Conservation (phyloP, 2,888 invertebrate species). For the Pammene aurita region DNA sequence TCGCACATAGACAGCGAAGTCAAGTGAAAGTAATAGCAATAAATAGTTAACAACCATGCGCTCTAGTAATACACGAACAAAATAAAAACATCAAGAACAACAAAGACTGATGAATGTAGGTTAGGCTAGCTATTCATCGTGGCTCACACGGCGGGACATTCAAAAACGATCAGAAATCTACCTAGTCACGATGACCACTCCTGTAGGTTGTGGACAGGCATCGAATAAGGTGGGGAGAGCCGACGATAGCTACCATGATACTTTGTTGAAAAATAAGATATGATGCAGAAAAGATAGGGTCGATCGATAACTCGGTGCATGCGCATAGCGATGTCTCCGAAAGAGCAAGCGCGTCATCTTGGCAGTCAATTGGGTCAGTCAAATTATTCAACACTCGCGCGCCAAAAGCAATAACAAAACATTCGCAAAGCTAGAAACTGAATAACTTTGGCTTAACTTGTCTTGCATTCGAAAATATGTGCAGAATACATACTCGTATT, state of each 20-base stretch:
- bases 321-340: conserved; percentile 16
- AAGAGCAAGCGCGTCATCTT: conserved; percentile 3
- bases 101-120: conserved; percentile 20
- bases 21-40: conserved; percentile 30
- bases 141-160: conserved; percentile 19
- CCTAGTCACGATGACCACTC: conserved; percentile 28
- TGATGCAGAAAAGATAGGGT: conserved; percentile 1
- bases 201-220: conserved; percentile 23
- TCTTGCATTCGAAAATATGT: background rate
- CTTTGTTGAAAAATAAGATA: conserved; percentile 24
- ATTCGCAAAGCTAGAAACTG: conserved; percentile 29
- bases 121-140: conserved; percentile 18
- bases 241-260: conserved; percentile 12
- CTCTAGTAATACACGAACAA: conserved; percentile 23
- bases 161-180: conserved; percentile 16
- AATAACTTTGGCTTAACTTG: background rate
- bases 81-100: conserved; percentile 26
- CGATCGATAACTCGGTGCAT: conserved; percentile 30
- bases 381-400: conserved; percentile 30
- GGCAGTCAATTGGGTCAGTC: background rate
- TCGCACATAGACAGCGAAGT: conserved; percentile 26
- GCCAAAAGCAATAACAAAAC: conserved; percentile 28
- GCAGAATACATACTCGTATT: too few species aligned
- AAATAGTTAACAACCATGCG: conserved; percentile 24
- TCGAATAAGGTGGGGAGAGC: conserved; percentile 16